Evolutionary conservation across 2,888 invertebrate genomes (phyloP).

Genomic region (Aphrophora alni): DNA sequence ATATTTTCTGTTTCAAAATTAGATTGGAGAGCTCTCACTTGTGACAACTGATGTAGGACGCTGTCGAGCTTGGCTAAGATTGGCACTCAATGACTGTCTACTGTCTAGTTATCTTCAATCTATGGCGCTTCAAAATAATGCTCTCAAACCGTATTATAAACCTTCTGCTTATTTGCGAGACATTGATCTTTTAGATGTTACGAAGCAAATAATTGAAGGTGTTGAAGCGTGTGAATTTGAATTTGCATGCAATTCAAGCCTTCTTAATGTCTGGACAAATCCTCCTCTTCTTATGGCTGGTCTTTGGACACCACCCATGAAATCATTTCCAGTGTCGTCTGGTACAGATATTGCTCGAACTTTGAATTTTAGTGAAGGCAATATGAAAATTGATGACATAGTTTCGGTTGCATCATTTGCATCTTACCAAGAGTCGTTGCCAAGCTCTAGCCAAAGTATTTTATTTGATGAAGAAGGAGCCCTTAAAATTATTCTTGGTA

Average conservation of each 20-base stretch:
- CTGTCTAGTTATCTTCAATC: conserved; percentile 86
- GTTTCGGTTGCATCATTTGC: conserved; percentile 39
- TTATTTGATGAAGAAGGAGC: conserved; percentile 71
- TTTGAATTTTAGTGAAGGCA: conserved; percentile 52
- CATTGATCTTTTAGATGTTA: conserved; percentile 77
- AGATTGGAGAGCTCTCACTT: conserved; percentile 76
- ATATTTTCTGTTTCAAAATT: conserved; percentile 36
- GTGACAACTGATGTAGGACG: conserved; percentile 90
- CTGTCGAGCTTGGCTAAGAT: conserved; percentile 89
- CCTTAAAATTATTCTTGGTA: conserved; percentile 68
- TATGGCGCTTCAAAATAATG: conserved; percentile 76
- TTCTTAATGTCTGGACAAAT: conserved; percentile 89
- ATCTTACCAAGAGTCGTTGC: conserved; percentile 18
- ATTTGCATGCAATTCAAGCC: conserved; percentile 82
- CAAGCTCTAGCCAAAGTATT: background rate
- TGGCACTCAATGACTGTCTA: conserved; percentile 87
- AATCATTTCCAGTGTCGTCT: conserved; percentile 69
- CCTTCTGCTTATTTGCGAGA: conserved; percentile 84
- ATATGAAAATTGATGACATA: conserved; percentile 18
- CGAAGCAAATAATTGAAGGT: conserved; percentile 76
- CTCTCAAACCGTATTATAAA: conserved; percentile 83
- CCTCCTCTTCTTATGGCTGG: conserved; percentile 84
- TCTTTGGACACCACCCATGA: conserved; percentile 81
- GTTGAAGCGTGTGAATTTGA: conserved; percentile 71
- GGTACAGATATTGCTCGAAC: conserved; percentile 72